A percentile compares a stretch with the other conserved stretches of the same genome.
These are phyloP conservation scores for Eucriotettix oculatus DNA, from an alignment of 2,888 invertebrate genomes.

Conservation along the genomic window DNA sequence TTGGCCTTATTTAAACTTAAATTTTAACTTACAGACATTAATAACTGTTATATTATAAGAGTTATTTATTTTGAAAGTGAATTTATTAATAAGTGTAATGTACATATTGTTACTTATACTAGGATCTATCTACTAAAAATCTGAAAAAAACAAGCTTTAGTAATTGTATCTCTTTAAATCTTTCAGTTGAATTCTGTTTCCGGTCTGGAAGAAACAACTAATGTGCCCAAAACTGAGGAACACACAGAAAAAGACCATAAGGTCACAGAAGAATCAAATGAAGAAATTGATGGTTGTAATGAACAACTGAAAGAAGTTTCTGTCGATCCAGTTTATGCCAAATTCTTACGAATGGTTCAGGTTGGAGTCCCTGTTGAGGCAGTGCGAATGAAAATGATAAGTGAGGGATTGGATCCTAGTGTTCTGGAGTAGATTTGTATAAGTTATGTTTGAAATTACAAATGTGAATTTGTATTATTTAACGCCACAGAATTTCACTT, in stretches of 20 bases:
- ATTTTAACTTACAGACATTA: too few relatives aligned
- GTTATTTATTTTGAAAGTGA: too few relatives aligned
- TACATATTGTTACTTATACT: too few relatives aligned
- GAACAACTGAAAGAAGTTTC: background rate
- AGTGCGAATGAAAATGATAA: slow-evolving; percentile 62
- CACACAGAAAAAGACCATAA: slow-evolving; percentile 8
- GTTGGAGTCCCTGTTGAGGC: slow-evolving; percentile 73
- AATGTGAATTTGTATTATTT: too few relatives aligned
- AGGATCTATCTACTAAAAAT: too few relatives aligned
- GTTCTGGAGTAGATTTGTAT: slow-evolving; percentile 41
- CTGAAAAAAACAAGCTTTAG: background rate
- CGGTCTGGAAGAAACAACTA: slow-evolving; percentile 22
- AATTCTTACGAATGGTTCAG: slow-evolving; percentile 78
- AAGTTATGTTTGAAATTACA: too few relatives aligned
- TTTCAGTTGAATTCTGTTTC: slow-evolving; percentile 35
- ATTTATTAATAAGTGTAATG: too few relatives aligned
- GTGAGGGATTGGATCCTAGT: slow-evolving; percentile 66
- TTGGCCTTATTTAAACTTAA: too few relatives aligned
- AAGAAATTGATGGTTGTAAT: background rate
- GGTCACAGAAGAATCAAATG: slow-evolving; percentile 8
- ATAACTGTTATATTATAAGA: too few relatives aligned
- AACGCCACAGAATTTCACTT: too few relatives aligned
- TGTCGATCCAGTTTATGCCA: slow-evolving; percentile 48
- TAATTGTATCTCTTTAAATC: slow-evolving; percentile 1
- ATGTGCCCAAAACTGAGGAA: background rate